These are phyloP conservation scores for Eustalomyia histrio DNA, from an alignment of 2,888 invertebrate species.

Conservation along the genomic window DNA sequence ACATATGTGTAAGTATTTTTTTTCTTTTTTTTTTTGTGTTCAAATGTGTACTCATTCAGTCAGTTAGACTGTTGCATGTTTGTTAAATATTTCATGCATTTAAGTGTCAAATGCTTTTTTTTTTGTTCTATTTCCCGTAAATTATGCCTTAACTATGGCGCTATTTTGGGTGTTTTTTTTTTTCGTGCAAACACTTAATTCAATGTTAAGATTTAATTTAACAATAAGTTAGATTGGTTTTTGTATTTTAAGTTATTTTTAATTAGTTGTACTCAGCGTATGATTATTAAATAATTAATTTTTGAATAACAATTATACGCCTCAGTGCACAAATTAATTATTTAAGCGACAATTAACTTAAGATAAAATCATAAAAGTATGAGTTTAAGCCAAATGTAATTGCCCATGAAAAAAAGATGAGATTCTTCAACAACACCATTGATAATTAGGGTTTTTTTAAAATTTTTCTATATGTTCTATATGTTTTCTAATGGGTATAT, in stretches of 20 bases:
- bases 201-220: conserved; percentile 18
- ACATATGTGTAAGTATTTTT: neutral
- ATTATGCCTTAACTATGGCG: conserved; percentile 15
- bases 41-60: neutral
- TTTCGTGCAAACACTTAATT: conserved; percentile 23
- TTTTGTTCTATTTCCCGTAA: conserved; percentile 26
- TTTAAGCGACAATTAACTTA: no score
- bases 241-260: neutral
- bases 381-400: no score
- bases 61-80: conserved; percentile 14
- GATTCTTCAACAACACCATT: no score
- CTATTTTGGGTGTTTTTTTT: neutral
- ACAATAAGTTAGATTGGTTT: neutral
- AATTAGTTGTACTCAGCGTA: neutral
- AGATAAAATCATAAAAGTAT: no score
- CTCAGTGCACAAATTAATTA: no score
- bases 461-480: no score
- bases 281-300: neutral
- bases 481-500: no score
- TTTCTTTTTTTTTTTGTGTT: no score
- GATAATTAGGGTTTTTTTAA: no score
- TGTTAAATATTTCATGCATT: neutral
- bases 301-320: neutral
- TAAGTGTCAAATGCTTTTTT: neutral
- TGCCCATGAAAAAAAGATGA: no score